phyloP scores from a whole-genome alignment of 2,113 vertebrate species.

The Crypturellus undulatus region DNA sequence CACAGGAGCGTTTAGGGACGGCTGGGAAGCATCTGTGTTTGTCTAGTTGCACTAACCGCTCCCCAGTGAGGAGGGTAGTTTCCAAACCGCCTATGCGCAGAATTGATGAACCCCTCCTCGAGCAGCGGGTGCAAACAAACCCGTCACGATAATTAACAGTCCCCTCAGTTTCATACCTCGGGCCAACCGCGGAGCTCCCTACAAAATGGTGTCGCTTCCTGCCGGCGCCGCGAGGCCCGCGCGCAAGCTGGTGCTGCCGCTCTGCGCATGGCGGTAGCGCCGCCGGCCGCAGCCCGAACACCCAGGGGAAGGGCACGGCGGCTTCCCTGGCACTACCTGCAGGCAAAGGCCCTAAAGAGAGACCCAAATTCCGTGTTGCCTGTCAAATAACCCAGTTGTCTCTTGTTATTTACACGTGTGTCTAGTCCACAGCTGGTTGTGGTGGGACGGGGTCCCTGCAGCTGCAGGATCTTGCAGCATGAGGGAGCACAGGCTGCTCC shows the following conservation, averaged over 20 bases:
- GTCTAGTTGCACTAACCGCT: conserved; percentile 25
- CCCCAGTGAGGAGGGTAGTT: not conserved
- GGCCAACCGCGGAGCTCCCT: not conserved
- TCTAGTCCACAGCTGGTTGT: not conserved
- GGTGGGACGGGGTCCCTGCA: not conserved
- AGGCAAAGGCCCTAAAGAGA: not conserved
- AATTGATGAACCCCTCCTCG: conserved; percentile 34
- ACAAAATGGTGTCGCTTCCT: rapidly evolving
- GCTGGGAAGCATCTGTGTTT: conserved; percentile 56
- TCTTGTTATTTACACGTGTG: not conserved
- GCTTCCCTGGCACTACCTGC: not conserved
- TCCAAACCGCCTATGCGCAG: conserved; percentile 12
- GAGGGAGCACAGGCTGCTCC: not conserved
- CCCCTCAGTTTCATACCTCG: not conserved
- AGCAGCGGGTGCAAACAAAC: not conserved
- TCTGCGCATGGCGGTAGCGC: rapidly evolving
- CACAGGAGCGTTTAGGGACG: not conserved
- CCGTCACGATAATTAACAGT: not conserved
- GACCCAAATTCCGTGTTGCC: not conserved
- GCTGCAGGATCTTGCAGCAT: not conserved
- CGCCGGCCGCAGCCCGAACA: not conserved
- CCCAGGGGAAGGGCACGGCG: not conserved
- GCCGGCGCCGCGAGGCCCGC: not conserved
- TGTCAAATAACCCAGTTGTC: not conserved
- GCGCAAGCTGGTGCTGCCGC: not conserved